A percentile compares a stretch with the other conserved stretches of the same genome.
Evolutionary conservation across 1,140 invertebrate genomes (phyloP).

Genomic region (Pissodes strobi): DNA sequence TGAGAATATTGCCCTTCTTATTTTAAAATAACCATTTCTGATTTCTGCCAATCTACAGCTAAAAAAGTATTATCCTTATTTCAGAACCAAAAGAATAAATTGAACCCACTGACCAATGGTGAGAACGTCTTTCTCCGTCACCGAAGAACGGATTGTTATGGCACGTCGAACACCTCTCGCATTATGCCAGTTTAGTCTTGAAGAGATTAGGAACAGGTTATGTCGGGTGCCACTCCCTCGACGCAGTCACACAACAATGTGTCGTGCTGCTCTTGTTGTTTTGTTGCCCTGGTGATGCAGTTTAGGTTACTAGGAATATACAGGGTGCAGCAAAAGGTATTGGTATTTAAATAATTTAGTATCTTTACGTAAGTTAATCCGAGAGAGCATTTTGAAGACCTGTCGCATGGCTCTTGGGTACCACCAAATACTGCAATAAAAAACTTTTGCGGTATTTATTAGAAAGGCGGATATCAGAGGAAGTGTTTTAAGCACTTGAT

Average conservation of each 20-base stretch:
- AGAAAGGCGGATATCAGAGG: no score
- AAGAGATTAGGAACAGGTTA: slow-evolving; percentile 51
- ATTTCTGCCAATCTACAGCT: no score
- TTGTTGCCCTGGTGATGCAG: slow-evolving; percentile 14
- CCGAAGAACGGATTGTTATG: slow-evolving; percentile 42
- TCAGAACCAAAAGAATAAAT: no score
- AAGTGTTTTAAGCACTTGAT: no score
- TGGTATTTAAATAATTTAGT: neutral
- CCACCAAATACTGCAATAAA: no score
- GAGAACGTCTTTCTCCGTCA: neutral
- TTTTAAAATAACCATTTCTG: no score
- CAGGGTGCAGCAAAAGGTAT: neutral
- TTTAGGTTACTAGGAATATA: slow-evolving; percentile 1
- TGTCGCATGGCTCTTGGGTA: no score
- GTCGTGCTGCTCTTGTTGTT: slow-evolving; percentile 39
- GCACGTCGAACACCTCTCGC: slow-evolving; percentile 48
- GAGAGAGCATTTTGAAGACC: no score
- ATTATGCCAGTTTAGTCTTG: slow-evolving; percentile 50
- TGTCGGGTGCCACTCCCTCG: slow-evolving; percentile 41
- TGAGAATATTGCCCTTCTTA: no score
- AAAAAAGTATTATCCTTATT: no score
- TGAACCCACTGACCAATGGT: slow-evolving; percentile 15
- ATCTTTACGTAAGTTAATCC: no score
- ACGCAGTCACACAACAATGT: slow-evolving; percentile 41
- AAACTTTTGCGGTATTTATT: no score